Evolutionary conservation across 2,888 invertebrate genomes (phyloP), one percentile per base, ranked within the genome.

Genomic region (Lypha dubia): DNA sequence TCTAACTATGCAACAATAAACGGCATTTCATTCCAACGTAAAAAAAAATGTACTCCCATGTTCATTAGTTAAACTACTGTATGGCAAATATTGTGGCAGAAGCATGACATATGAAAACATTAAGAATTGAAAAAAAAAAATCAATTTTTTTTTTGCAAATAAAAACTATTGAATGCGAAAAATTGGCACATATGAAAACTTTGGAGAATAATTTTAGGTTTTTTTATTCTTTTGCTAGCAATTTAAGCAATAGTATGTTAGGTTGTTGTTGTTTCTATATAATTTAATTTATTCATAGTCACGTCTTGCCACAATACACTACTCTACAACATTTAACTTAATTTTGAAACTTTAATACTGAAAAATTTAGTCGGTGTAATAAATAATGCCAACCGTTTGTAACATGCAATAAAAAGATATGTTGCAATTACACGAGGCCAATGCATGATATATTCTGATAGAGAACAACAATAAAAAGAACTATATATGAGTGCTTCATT

Each of bases 281-380:
- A 85, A 82, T 83, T 83, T 87, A 87, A 86, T 87, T 87, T 87
- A 87, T 87, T 85, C 87, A 85, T 80, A 87, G 86, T 87, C 87
- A 86, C 87, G 87, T 86, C 67, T 84, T 80, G 83, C 79, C 46
- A 73, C 77, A 80, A 73, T 67, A 75, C 41, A 67, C 63, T 79
- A 80, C 62, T 81, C 75, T 70, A 70, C 53, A 68, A 24, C 22
- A 75, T 53, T 75, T 65, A 28, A 73, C 17, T 73, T 65, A 51
- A 62, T 73, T 73, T 56, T 65, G 3, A 5, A 4, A 22, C 13
- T 44, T 46, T 6, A 38, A 20, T 3, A 17, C 15, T 28, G 0
- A 3, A 49, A 8, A 2, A 17, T 28, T 17, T 9, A 56, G 38
- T 6, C 2, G 17, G 44, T 15, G 15, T 17, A 2, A 20, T 58